Percentiles rank a stretch among this genome's conserved stretches.
These are phyloP conservation scores for Archegozetes longisetosus DNA, from an alignment of 1,140 invertebrate genomes.

Conservation along the genomic window DNA sequence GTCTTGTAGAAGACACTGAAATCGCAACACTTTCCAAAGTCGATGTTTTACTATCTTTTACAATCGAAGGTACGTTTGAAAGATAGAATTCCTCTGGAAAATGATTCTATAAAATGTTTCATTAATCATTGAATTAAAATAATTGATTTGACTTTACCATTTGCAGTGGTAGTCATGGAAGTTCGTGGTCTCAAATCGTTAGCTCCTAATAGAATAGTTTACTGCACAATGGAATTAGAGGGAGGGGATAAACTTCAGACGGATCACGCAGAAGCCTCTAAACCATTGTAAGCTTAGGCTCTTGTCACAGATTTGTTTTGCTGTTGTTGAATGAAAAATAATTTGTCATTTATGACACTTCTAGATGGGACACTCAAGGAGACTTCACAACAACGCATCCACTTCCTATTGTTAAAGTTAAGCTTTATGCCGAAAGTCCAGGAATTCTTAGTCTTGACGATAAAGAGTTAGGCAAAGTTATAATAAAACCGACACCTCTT, in stretches of 20 bases:
- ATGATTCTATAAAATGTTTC: neutral
- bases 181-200: slow-evolving; percentile 94
- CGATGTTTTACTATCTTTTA: slow-evolving; percentile 91
- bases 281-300: slow-evolving; percentile 62
- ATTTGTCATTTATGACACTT: slow-evolving; percentile 1
- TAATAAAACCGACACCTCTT: slow-evolving; percentile 32
- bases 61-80: slow-evolving; percentile 84
- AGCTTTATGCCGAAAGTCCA: slow-evolving; percentile 90
- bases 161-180: slow-evolving; percentile 90
- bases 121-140: neutral
- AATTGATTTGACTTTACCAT: neutral
- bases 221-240: slow-evolving; percentile 99
- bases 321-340: neutral
- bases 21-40: slow-evolving; percentile 66
- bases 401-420: slow-evolving; percentile 87
- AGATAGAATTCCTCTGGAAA: too few relatives aligned
- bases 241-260: slow-evolving; percentile 95
- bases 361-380: slow-evolving; percentile 88
- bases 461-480: slow-evolving; percentile 89
- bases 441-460: slow-evolving; percentile 94
- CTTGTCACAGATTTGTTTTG: too few relatives aligned
- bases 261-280: slow-evolving; percentile 95
- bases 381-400: slow-evolving; percentile 97
- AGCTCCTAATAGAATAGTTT: slow-evolving; percentile 90
- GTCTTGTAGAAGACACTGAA: slow-evolving; percentile 66